A percentile compares a stretch with the other conserved stretches of the same genome.
Evolutionary conservation across 2,888 invertebrate species (phyloP).

Genomic region (Ectemnius cavifrons): DNA sequence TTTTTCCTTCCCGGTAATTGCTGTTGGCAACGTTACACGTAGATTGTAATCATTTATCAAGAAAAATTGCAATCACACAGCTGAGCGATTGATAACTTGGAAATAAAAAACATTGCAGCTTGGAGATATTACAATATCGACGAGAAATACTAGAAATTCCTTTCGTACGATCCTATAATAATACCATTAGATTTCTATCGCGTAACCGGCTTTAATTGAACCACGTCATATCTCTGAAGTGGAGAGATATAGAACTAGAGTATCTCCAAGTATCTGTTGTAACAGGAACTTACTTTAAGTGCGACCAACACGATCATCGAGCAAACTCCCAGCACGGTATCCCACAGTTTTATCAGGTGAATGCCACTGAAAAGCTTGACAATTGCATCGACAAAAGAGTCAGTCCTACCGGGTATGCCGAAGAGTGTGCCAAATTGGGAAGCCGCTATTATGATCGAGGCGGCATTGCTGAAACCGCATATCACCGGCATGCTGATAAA

Average conservation of each 20-base stretch:
- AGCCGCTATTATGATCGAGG: constrained; percentile 80
- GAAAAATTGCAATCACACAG: too few relatives aligned
- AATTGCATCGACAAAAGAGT: constrained; percentile 77
- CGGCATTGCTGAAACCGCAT: constrained; percentile 81
- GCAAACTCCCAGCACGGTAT: constrained; percentile 83
- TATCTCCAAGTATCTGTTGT: not conserved
- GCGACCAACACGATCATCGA: constrained; percentile 82
- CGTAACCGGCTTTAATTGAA: too few relatives aligned
- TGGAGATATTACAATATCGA: too few relatives aligned
- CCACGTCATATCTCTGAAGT: too few relatives aligned
- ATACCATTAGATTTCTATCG: too few relatives aligned
- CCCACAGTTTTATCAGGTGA: constrained; percentile 82
- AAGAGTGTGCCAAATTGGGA: constrained; percentile 79
- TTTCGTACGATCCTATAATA: not conserved
- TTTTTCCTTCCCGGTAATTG: constrained; percentile 73
- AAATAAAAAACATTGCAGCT: too few relatives aligned
- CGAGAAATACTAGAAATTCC: not conserved
- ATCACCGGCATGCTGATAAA: constrained; percentile 82
- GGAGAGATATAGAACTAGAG: too few relatives aligned
- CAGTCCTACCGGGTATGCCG: constrained; percentile 76
- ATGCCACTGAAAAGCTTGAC: constrained; percentile 82
- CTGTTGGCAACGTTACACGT: constrained; percentile 46
- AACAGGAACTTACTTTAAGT: constrained; percentile 80
- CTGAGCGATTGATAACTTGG: too few relatives aligned
- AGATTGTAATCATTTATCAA: not conserved